Percentiles rank a stretch among this genome's conserved stretches.
phyloP scores from a whole-genome alignment of 2,888 invertebrate species.

The Drepanosiphum platanoidis region DNA sequence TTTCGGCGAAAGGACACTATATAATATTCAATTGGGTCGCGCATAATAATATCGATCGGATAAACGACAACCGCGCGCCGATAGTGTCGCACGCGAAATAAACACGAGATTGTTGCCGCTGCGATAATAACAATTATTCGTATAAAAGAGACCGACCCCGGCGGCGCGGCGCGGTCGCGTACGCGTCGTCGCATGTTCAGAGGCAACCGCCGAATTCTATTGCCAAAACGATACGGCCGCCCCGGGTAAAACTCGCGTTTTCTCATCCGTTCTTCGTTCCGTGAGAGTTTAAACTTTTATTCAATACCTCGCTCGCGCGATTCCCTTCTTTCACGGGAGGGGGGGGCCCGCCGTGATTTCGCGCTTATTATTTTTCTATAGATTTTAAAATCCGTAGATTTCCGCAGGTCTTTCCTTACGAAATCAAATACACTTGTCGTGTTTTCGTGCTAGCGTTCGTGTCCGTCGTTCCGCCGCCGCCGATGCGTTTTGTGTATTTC shows the following conservation, averaged over 20 bases:
- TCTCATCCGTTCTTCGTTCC: background rate
- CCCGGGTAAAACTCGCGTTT: background rate
- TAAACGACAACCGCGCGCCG: background rate
- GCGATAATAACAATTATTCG: too few species aligned
- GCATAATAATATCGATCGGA: conserved; percentile 16
- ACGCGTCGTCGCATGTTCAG: background rate
- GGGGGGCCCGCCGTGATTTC: too few species aligned
- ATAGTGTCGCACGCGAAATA: conserved; percentile 13
- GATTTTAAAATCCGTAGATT: too few species aligned
- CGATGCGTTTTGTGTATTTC: too few species aligned
- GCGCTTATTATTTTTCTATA: too few species aligned
- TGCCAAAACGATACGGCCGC: background rate
- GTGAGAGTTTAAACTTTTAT: background rate
- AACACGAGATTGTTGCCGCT: conserved; percentile 3
- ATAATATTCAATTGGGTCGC: conserved; percentile 18
- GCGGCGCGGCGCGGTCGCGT: background rate
- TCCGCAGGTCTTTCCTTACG: too few species aligned
- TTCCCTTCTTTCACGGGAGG: too few species aligned
- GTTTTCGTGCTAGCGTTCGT: too few species aligned
- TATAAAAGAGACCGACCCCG: background rate
- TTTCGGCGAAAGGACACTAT: background rate
- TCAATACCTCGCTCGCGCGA: background rate
- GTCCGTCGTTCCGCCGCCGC: too few species aligned
- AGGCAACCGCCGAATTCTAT: background rate
- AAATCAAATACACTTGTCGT: too few species aligned